Conservation (phyloP, 2,113 vertebrate genomes). For the Chloroceryle aenea region DNA sequence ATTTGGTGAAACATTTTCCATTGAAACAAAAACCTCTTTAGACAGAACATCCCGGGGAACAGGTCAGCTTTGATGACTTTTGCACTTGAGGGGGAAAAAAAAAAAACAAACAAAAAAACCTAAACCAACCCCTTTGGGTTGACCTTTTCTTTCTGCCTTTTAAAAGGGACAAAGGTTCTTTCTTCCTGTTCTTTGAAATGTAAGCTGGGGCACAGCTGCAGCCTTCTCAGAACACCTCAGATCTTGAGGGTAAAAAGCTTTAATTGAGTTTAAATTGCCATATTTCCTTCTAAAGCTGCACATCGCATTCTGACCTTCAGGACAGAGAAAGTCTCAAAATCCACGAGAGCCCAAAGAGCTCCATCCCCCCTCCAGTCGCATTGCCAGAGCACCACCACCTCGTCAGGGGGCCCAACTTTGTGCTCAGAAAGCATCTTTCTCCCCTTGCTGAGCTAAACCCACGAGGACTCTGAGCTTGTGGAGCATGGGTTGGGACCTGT, state of each 20-base stretch:
- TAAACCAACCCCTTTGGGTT: not conserved
- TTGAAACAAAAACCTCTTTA: not conserved
- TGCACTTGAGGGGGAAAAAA: not conserved
- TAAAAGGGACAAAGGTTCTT: not conserved
- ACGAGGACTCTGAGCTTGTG: not conserved
- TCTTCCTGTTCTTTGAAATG: not conserved
- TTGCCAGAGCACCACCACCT: not conserved
- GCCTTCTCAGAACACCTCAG: not conserved
- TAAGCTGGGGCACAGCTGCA: not conserved
- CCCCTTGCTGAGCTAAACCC: not conserved
- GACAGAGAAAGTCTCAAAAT: not conserved
- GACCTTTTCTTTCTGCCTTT: not conserved
- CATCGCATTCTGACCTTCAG: fast-evolving
- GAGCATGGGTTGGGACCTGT: not conserved
- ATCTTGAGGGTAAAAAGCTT: not conserved
- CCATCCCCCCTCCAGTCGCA: not conserved
- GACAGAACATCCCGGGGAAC: not conserved
- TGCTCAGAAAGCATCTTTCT: not conserved
- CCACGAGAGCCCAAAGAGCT: not conserved
- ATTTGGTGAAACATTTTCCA: not conserved
- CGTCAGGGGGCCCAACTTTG: not conserved
- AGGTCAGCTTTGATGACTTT: not conserved
- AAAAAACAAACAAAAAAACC: not conserved
- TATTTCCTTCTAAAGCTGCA: not conserved
- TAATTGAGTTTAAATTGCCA: not conserved